phyloP scores from a whole-genome alignment of 2,113 vertebrate genomes.

The Istiophorus platypterus region DNA sequence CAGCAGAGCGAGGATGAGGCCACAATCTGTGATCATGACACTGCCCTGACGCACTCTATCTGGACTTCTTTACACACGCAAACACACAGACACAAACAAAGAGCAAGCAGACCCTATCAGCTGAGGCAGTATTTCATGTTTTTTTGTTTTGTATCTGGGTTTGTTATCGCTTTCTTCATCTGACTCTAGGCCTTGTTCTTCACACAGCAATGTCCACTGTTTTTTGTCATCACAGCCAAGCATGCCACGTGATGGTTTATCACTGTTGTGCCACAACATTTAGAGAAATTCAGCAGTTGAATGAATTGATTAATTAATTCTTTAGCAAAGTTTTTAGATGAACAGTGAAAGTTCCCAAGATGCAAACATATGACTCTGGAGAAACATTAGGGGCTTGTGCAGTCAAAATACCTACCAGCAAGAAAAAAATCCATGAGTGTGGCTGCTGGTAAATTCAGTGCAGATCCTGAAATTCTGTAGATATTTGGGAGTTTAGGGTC shows the following conservation, averaged over 20 bases:
- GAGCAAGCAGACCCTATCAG: constrained; percentile 22
- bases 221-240: constrained; percentile 25
- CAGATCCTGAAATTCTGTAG: not conserved
- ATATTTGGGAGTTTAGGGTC: not conserved
- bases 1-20: constrained; percentile 54
- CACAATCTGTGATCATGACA: constrained; percentile 74
- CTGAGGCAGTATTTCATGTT: constrained; percentile 40
- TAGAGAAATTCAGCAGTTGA: constrained; percentile 27
- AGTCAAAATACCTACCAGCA: not conserved
- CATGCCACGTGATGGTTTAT: not conserved
- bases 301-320: constrained; percentile 19
- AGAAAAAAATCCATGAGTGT: not conserved
- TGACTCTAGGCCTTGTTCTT: constrained; percentile 55
- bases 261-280: constrained; percentile 18
- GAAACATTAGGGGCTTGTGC: not conserved
- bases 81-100: constrained; percentile 27
- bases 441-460: not conserved
- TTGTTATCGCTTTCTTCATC: constrained; percentile 36
- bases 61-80: constrained; percentile 50
- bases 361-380: not conserved
- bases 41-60: constrained; percentile 65
- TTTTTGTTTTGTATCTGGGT: constrained; percentile 53
- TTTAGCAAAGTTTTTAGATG: constrained; percentile 40
- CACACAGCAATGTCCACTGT: not conserved
- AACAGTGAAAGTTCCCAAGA: constrained; percentile 34